phyloP scores from a whole-genome alignment of 2,113 vertebrate species.

The Prunella fulvescens region DNA sequence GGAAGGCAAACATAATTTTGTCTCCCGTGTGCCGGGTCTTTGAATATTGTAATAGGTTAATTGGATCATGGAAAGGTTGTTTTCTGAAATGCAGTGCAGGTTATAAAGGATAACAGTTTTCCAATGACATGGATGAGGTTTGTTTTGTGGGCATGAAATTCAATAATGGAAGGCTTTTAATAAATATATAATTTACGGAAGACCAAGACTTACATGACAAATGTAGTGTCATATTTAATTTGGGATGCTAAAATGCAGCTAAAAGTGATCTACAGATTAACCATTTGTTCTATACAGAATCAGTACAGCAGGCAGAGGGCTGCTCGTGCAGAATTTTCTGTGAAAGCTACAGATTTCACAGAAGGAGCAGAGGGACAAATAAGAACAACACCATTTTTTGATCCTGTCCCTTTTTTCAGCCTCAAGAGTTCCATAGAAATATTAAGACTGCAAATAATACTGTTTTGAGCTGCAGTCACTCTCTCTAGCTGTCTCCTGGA shows the following conservation, averaged over 20 bases:
- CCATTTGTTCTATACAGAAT: neutral
- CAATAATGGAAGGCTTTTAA: constrained; percentile 65
- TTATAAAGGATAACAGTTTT: constrained; percentile 54
- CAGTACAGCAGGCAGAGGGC: neutral
- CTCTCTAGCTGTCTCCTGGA: neutral
- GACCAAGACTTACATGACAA: constrained; percentile 59
- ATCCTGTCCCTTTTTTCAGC: neutral
- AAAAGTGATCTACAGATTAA: constrained; percentile 53
- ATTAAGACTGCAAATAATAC: constrained; percentile 31
- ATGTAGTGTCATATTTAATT: constrained; percentile 64
- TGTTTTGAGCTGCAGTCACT: constrained; percentile 27
- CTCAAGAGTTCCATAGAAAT: constrained; percentile 34
- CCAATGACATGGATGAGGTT: constrained; percentile 49
- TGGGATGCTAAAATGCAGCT: constrained; percentile 51
- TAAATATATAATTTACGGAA: constrained; percentile 58
- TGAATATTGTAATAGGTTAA: constrained; percentile 67
- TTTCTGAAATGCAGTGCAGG: constrained; percentile 16
- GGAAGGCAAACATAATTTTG: constrained; percentile 53
- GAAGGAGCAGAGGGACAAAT: neutral
- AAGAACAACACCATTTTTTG: neutral
- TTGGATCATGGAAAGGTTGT: constrained; percentile 55
- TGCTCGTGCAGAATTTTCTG: neutral
- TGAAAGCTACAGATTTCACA: neutral
- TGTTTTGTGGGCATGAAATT: constrained; percentile 61
- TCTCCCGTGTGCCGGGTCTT: constrained; percentile 30